These are phyloP conservation scores for Siniperca scherzeri DNA, from an alignment of 2,797 vertebrate species.

Conservation along the genomic window DNA sequence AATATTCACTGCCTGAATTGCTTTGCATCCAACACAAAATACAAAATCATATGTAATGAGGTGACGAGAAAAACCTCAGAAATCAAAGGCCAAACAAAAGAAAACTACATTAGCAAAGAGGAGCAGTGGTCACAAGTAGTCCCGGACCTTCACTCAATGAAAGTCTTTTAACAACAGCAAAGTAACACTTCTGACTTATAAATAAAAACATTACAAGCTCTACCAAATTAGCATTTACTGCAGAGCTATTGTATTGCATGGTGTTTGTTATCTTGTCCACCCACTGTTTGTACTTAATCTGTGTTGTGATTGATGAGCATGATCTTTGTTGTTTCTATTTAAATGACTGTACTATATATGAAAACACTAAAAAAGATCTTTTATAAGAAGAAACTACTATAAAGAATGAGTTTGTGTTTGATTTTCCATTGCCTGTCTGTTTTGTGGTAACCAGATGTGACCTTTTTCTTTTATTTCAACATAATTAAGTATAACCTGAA, in stretches of 20 bases:
- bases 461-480: background rate
- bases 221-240: background rate
- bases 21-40: background rate
- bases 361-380: conserved; percentile 27
- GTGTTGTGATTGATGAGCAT: conserved; percentile 23
- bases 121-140: background rate
- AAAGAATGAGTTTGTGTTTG: background rate
- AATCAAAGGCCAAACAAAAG: background rate
- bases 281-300: conserved; percentile 8
- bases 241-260: background rate
- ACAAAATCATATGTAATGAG: background rate
- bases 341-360: conserved; percentile 29
- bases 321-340: conserved; percentile 55
- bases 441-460: background rate
- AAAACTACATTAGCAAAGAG: background rate
- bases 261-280: conserved; percentile 25
- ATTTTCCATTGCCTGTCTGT: conserved; percentile 16
- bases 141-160: background rate
- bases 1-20: background rate
- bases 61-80: background rate
- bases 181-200: background rate
- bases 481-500: background rate
- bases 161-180: background rate
- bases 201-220: background rate
- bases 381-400: conserved; percentile 11